Evolutionary conservation across 92 coral and sea anemone species (phyloP), one percentile per base, ranked within the genome.

Genomic region (Porites divaricata): DNA sequence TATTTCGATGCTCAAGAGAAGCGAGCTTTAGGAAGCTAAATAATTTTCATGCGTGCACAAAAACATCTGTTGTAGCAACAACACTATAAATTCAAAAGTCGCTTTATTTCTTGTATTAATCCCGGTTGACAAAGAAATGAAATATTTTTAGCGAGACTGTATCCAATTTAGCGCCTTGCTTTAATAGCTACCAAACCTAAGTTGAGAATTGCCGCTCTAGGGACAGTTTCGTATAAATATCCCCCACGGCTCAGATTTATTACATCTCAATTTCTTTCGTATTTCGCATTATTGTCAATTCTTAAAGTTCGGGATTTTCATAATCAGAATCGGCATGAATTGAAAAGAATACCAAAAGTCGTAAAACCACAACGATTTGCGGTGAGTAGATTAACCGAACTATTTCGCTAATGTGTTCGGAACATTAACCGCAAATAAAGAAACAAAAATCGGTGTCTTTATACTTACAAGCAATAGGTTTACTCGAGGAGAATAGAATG

Each of bases 381-480:
- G 76, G 76, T 56, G 28, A 56, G 59, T 54, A 67, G 76, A 35
- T 56, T 70, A 70, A 54, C 54, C 58, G 45, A 80, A 54, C 69
- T 16, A 21, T 80, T 65, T 69, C 68, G 66, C 65, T 67, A 77
- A 77, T 77, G 81, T 77, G 70, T 58, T 9, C 19, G 28, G 74
- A 51, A 75, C 53, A 79, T 79, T 79, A 79, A 77, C 26, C 70
- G 56, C 41, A 77, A 68, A 79, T 50, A 67, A 52, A 66, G 58
- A 35, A 62, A 82, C 59, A 57, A 21, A 21, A 22, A 12, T 45
- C 20, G 50, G 2, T 61, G 41, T 45, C 54, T 59, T 63, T 57
- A 80, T 82, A 82, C 86, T 82, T 82, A 82, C 86, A 7, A 49
- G 86, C 79, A 63, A 82, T 50, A 16, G 86, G 79, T 58, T 65